A percentile compares a stretch with the other conserved stretches of the same genome.
Evolutionary conservation across 1,140 invertebrate species (phyloP).

Genomic region (Macrosteles quadrilineatus): DNA sequence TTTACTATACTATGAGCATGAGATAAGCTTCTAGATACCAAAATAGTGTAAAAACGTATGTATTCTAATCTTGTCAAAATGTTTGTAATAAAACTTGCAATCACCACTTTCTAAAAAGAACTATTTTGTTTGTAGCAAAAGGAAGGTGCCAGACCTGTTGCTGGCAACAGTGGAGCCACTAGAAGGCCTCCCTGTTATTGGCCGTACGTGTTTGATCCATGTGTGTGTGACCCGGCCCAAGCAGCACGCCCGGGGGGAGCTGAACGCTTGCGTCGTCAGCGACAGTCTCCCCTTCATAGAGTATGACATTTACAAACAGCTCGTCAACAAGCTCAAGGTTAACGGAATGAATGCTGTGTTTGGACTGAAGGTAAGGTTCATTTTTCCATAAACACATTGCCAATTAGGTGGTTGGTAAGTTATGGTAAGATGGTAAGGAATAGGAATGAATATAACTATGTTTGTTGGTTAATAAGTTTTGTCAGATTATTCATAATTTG

Average conservation of each 20-base stretch:
- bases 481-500: background rate
- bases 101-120: no score
- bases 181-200: conserved; percentile 68
- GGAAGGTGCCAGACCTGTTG: conserved; percentile 86
- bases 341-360: conserved; percentile 95
- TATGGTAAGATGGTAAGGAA: conserved; percentile 16
- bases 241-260: conserved; percentile 77
- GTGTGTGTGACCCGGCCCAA: conserved; percentile 79
- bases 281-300: conserved; percentile 92
- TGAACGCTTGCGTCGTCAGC: conserved; percentile 92
- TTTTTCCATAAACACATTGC: no score
- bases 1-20: no score
- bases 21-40: no score
- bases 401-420: conserved; percentile 10
- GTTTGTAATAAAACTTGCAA: no score
- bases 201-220: conserved; percentile 74
- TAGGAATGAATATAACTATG: conserved; percentile 8
- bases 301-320: conserved; percentile 90
- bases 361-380: conserved; percentile 68
- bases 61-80: no score
- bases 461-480: background rate
- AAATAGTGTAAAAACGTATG: no score
- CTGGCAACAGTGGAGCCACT: conserved; percentile 88
- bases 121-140: conserved; percentile 62
- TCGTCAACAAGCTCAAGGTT: conserved; percentile 88